Base-by-base conservation (phyloP, 2,797 vertebrate genomes). In the Pachyuromys duprasi region DNA sequence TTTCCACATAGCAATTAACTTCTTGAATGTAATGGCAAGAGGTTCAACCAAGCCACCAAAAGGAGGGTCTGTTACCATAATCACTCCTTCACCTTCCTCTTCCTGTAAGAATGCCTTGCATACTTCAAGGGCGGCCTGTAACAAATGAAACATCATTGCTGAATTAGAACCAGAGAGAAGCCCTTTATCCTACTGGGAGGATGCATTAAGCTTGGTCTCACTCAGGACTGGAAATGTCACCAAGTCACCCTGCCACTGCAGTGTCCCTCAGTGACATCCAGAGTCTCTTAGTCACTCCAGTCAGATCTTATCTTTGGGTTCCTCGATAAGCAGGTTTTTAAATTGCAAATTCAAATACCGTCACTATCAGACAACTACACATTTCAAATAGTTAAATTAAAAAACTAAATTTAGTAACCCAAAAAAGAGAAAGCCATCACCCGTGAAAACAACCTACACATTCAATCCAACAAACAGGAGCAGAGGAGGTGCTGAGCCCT, bases 1-100 rank as follows among this genome's bases (percentile, higher is more conserved):
- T 95, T 83, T 98, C 99, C 99, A 99, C 22, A 98, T 97, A 81
- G 98, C 97, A 49, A 99, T 99, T 91, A 99, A 98, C 94, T 98
- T 98, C 93, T 98, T 99, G 98, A 99, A 99, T 81, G 99, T 99
- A 93, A 98, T 98, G 96, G 99, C 99, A 95, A 99, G 98, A 45
- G 99, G 99, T 98, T 99, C 99, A 89, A 99, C 99, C 97, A 99
- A 98, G 74, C 99, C 99, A 14, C 99, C 99, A 89, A 99, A 99
- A 0, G 99, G 99, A 39, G 99, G 99, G 98, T 99, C 99, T 0
- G 99, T 98, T 96, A 99, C 98, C 99, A 99, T 98, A 96, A 99
- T 98, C 92, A 99, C 98, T 94, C 98, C 98, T 97, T 98, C 97
- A 22, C 98, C 98, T 1, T 96, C 97, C 2, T 98, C 95, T 97